These are phyloP conservation scores for Xiphophorus couchianus DNA, from an alignment of 2,113 vertebrate species.

Conservation along the genomic window DNA sequence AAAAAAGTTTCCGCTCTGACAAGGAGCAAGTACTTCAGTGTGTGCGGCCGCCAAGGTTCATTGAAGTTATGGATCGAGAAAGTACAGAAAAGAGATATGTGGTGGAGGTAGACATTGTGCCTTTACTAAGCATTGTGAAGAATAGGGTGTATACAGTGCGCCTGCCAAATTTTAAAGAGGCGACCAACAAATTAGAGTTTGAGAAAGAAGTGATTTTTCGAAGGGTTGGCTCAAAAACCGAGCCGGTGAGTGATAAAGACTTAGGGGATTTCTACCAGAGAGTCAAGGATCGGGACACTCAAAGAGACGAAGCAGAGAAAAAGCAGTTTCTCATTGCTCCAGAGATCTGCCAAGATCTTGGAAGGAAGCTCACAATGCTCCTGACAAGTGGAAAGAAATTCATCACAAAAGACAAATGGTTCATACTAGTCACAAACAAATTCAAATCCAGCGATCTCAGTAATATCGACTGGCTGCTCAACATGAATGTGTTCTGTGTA, in stretches of 20 bases:
- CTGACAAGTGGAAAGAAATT: conserved; percentile 81
- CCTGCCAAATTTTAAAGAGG: conserved; percentile 80
- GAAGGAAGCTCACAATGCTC: conserved; percentile 79
- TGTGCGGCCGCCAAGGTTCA: conserved; percentile 82
- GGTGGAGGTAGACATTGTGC: conserved; percentile 85
- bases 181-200: conserved; percentile 67
- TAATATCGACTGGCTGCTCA: conserved; percentile 77
- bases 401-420: conserved; percentile 80
- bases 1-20: conserved; percentile 65
- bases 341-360: conserved; percentile 69
- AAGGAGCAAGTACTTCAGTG: conserved; percentile 75
- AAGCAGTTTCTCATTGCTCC: conserved; percentile 15
- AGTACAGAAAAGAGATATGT: conserved; percentile 77
- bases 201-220: conserved; percentile 70
- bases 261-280: conserved; percentile 65
- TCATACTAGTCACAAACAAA: conserved; percentile 84
- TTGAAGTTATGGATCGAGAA: conserved; percentile 77
- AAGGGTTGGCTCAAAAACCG: conserved; percentile 81
- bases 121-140: conserved; percentile 69
- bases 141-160: conserved; percentile 70
- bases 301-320: conserved; percentile 80
- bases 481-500: conserved; percentile 83
- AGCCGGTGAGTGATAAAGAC: conserved; percentile 66
- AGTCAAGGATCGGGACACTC: conserved; percentile 69
- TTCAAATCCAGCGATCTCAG: conserved; percentile 74